Base-by-base conservation (phyloP, 2,797 vertebrate species). In the Spinus olivaceus region DNA sequence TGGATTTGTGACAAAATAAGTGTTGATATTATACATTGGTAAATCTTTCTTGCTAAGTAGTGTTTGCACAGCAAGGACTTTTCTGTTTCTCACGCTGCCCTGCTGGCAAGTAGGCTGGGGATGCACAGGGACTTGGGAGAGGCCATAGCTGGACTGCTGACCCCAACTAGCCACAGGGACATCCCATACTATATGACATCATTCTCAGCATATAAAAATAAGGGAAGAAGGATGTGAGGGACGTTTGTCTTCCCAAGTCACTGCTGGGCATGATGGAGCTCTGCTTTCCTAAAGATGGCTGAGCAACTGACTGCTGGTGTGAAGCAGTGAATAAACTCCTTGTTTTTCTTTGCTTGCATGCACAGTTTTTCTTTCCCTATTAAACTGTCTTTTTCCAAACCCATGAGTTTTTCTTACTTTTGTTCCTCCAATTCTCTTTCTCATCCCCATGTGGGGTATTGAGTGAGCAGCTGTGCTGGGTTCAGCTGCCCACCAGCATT, bases 161-260 rank as follows among this genome's bases (percentile, higher is more conserved):
- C 9, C n/a, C 13, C 12, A 56, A 0, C 8, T 28, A 37, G 32
- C 10, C 15, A 72, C 53, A 72, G 18, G 30, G 11, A 59, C 22
- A 37, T 25, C 11, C 33, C 32, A 33, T 39, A 14, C 0, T 1
- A 11, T 27, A 24, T n/a, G 27, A 53, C 7, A 5, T 25, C 8
- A 10, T 24, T 33, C 2, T 74, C 14, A 65, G 20, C 33, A 42
- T 44, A 35, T 30, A 53, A 47, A 64, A n/a, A 32, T 53, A 32
- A 6, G 6, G n/a, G 11, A 42, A 72, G 54, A 42, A 83, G n/a
- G 24, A 23, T 14, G 3, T 33, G 28, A 35, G 17, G 33, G 7
- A 15, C 0, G 0, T 56, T 72, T 67, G 18, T 33, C 22, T 64
- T 54, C 21, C 10, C 18, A 59, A 88, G 24, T 30, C n/a, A 49